Evolutionary conservation across 2,113 vertebrate species (phyloP).

Genomic region (Syrrhaptes paradoxus): DNA sequence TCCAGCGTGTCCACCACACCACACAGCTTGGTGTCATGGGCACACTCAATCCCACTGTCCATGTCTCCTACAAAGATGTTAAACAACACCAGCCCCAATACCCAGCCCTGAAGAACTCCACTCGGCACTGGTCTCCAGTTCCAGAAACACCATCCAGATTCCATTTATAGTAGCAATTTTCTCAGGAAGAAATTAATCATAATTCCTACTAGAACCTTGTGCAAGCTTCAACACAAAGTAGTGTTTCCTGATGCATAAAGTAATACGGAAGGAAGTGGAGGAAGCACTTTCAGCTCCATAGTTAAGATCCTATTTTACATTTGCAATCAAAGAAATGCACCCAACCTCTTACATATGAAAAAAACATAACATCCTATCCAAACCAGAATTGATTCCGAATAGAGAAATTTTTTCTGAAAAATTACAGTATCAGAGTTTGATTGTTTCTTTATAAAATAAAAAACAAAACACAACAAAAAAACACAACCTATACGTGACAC

Average conservation of each 20-base stretch:
- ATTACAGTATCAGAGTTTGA: neutral
- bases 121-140: neutral
- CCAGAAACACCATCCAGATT: neutral
- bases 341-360: neutral
- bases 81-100: no score
- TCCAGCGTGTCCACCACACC: no score
- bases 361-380: neutral
- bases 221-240: neutral
- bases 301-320: neutral
- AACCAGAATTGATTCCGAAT: neutral
- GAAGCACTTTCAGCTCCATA: neutral
- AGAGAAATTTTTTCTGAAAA: neutral
- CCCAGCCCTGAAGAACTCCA: no score
- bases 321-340: neutral
- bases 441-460: neutral
- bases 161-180: neutral
- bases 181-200: constrained; percentile 20
- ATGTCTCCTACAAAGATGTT: no score
- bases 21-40: no score
- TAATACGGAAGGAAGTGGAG: neutral
- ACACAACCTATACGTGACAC: neutral
- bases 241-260: neutral
- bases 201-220: neutral
- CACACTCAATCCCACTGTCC: no score
- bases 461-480: neutral